phyloP scores from a whole-genome alignment of 2,113 vertebrate species.

The Mesocricetus auratus region DNA sequence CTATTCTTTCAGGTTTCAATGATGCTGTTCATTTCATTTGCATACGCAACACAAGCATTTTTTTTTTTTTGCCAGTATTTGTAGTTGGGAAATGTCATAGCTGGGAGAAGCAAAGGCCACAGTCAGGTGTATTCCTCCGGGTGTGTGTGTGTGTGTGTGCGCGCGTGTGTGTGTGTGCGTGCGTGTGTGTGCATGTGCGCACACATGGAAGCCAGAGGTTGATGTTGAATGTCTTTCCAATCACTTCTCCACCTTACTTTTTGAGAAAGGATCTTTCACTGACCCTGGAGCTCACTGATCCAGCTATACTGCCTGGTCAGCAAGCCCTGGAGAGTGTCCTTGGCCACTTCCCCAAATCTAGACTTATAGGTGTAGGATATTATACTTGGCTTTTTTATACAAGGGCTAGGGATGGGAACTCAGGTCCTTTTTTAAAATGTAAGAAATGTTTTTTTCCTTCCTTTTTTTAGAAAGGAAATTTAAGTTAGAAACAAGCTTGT shows the following conservation, averaged over 20 bases:
- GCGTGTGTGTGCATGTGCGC: too few relatives aligned
- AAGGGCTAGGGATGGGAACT: neutral
- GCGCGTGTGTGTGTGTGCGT: neutral
- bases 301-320: too few relatives aligned
- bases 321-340: neutral
- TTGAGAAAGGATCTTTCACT: neutral
- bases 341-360: neutral
- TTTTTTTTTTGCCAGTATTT: neutral
- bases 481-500: too few relatives aligned
- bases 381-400: neutral
- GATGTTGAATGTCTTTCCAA: neutral
- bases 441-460: too few relatives aligned
- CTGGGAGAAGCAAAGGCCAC: neutral
- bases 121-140: neutral
- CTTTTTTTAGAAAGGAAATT: too few relatives aligned
- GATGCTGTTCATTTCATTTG: neutral
- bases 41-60: neutral
- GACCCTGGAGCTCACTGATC: neutral
- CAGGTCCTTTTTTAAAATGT: too few relatives aligned
- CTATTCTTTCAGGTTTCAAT: constrained; percentile 32
- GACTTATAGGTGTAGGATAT: neutral
- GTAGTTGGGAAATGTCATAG: neutral
- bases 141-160: neutral
- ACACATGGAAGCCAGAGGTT: neutral
- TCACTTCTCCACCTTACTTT: neutral